Evolutionary conservation across 2,797 vertebrate genomes (phyloP), one percentile per base, ranked within the genome.

Genomic region (Clarias laeviceps): DNA sequence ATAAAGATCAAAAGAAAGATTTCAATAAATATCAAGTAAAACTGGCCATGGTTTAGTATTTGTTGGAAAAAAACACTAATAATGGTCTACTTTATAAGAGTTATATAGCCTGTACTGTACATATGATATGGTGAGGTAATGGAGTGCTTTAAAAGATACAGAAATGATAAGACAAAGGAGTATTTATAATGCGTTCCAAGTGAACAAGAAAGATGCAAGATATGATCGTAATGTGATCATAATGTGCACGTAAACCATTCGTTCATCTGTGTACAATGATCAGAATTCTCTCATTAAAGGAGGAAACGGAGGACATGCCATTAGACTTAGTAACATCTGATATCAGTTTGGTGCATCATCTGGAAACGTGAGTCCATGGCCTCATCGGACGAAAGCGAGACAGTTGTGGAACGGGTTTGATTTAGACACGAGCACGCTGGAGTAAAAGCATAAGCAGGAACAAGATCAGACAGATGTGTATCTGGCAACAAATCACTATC

Each of bases 281-380:
- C 22, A 17, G 37, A 54, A 81, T 70, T 54, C 69, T n/a, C 68
- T 56, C 72, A 29, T 81, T 73, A 61, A 45, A 72, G 83, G 15
- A 20, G 69, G 77, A 84, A 73, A 76, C 15, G 15, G 40, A 34
- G 59, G 65, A 82, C 27, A 72, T 87, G 80, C 77, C 65, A 62
- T 82, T 68, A 66, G 81, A 59, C n/a, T 85, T 84, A 85, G 45
- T 83, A 86, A 86, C 64, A 74, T 85, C 84, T 78, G 57, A 82
- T 80, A 86, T 50, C 8, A 74, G 82, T 73, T 40, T 40, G 70
- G 66, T 45, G 80, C 83, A 86, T 86, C 68, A 65, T 70, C 77
- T 76, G 45, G 64, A 81, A 64, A 82, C 69, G 45, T 54, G 57
- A 78, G 61, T 68, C 0, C 27, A 66, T 79, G 65, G 72, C 80